phyloP scores from a whole-genome alignment of 1,140 invertebrate species.

The Drosophila sproati region DNA sequence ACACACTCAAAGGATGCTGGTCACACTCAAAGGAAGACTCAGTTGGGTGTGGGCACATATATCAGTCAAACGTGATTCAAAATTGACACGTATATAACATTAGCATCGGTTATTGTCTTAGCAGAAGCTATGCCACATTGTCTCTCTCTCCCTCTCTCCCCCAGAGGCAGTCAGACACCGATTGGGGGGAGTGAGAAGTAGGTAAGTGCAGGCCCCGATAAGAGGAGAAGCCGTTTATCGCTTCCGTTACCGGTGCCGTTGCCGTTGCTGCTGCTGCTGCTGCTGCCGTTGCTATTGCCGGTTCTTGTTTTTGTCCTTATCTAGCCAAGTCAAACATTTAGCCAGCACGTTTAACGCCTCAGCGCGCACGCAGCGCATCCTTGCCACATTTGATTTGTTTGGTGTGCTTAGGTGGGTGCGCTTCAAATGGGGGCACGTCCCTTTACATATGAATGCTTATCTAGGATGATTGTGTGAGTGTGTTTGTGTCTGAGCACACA shows the following conservation, averaged over 20 bases:
- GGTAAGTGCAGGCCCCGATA: background rate
- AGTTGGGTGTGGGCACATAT: conserved; percentile 29
- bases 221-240: conserved; percentile 9
- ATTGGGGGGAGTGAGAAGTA: too few species aligned
- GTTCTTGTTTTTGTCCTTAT: background rate
- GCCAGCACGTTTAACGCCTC: conserved; percentile 63
- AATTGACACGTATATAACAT: conserved; percentile 76
- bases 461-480: conserved; percentile 6
- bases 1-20: too few species aligned
- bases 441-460: conserved; percentile 26
- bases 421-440: conserved; percentile 25
- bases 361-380: conserved; percentile 36
- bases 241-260: background rate
- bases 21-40: conserved; percentile 5
- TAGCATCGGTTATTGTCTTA: conserved; percentile 73
- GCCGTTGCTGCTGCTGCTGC: background rate
- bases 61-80: conserved; percentile 72
- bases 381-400: conserved; percentile 70
- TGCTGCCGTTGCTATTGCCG: too few species aligned
- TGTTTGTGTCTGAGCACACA: background rate
- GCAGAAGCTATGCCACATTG: conserved; percentile 31
- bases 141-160: too few species aligned
- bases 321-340: conserved; percentile 59
- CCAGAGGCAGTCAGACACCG: too few species aligned
- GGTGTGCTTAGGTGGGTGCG: conserved; percentile 38